A percentile compares a stretch with the other conserved stretches of the same genome.
Evolutionary conservation across 2,113 vertebrate species (phyloP).

Genomic region (Tyrannus savana): DNA sequence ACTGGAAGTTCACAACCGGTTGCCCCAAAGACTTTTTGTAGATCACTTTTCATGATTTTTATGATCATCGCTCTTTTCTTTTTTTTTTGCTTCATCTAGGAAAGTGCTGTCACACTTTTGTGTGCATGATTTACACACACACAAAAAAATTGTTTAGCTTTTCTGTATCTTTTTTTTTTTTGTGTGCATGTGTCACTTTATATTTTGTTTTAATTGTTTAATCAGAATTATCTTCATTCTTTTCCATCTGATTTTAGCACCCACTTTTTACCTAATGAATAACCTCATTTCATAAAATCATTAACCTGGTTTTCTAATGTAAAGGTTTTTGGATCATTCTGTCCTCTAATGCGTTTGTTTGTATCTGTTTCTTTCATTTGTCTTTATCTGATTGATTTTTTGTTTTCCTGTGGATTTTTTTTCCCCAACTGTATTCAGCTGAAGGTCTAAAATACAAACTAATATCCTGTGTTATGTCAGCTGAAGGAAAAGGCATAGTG

Average conservation of each 20-base stretch:
- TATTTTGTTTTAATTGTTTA: not conserved
- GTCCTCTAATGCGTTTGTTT: not conserved
- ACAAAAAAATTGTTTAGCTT: not conserved
- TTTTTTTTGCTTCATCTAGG: not conserved
- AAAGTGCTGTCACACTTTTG: not conserved
- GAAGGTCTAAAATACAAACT: not conserved
- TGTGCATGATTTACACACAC: not conserved
- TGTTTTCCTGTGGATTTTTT: not conserved
- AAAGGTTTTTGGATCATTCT: fast-evolving
- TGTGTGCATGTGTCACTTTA: not conserved
- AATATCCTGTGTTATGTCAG: not conserved
- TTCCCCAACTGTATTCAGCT: not conserved
- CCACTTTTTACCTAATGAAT: not conserved
- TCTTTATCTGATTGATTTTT: not conserved
- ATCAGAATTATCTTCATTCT: not conserved
- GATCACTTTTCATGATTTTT: not conserved
- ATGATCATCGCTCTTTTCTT: not conserved
- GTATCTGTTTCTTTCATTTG: not conserved
- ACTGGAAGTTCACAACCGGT: not conserved
- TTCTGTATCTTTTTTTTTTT: not conserved
- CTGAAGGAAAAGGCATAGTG: not conserved
- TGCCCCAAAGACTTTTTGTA: not conserved
- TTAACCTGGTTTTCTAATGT: not conserved
- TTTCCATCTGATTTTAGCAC: not conserved
- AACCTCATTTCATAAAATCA: not conserved